phyloP scores from a whole-genome alignment of 2,113 vertebrate species.

The Psettodes erumei region DNA sequence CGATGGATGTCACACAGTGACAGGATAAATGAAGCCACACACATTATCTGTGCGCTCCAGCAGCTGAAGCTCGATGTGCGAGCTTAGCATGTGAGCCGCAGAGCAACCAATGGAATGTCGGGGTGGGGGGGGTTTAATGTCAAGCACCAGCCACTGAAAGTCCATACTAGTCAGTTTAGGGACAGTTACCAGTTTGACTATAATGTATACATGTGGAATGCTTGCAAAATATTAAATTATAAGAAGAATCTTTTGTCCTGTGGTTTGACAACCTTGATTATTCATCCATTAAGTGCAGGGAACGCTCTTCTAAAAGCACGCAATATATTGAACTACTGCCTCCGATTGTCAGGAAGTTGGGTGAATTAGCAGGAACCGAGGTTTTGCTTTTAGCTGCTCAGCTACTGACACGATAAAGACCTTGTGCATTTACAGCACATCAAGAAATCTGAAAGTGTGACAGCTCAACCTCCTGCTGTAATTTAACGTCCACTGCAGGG shows the following conservation, averaged over 20 bases:
- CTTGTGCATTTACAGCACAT: slow-evolving; percentile 6
- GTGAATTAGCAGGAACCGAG: background rate
- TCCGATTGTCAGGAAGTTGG: slow-evolving; percentile 40
- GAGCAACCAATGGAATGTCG: slow-evolving; percentile 76
- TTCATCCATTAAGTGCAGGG: slow-evolving; percentile 48
- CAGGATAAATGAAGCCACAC: slow-evolving; percentile 87
- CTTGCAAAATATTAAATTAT: background rate
- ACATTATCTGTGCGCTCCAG: slow-evolving; percentile 74
- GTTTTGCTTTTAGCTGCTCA: slow-evolving; percentile 13
- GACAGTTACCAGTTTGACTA: slow-evolving; percentile 38
- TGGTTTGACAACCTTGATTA: slow-evolving; percentile 11
- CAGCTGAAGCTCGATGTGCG: slow-evolving; percentile 33
- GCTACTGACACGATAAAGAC: slow-evolving; percentile 34
- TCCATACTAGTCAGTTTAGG: slow-evolving; percentile 44
- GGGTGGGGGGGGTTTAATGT: background rate
- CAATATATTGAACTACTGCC: background rate
- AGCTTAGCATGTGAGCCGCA: slow-evolving; percentile 54
- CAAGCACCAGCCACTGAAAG: slow-evolving; percentile 58
- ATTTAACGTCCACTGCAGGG: slow-evolving; percentile 5
- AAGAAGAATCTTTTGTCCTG: slow-evolving; percentile 1
- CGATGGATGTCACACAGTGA: slow-evolving; percentile 94
- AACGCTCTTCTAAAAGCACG: slow-evolving; percentile 11
- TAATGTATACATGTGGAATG: slow-evolving; percentile 25
- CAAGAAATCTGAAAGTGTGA: slow-evolving; percentile 8
- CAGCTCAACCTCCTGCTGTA: background rate